These are phyloP conservation scores for Zaprionus tsacasi DNA, from an alignment of 1,140 invertebrate species.

Conservation along the genomic window DNA sequence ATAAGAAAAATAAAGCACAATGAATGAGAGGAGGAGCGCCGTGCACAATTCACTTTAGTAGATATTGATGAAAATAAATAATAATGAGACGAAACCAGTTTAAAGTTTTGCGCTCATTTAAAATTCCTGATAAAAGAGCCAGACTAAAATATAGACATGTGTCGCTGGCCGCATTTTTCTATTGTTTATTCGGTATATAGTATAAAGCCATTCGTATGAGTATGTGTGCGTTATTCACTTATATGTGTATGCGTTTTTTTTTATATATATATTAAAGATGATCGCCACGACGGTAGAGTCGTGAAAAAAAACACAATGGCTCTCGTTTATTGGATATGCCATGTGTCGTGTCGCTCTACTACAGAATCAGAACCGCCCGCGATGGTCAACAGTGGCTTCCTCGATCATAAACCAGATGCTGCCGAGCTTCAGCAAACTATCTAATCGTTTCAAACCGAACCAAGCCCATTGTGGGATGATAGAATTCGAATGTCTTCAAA, in stretches of 20 bases:
- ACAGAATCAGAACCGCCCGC: conserved; percentile 39
- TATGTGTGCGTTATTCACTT: conserved; percentile 3
- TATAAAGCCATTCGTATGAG: neutral
- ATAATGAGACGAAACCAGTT: conserved; percentile 62
- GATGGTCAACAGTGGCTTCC: conserved; percentile 29
- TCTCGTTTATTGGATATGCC: conserved; percentile 27
- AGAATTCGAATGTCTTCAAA: conserved; percentile 28
- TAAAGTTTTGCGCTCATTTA: conserved; percentile 51
- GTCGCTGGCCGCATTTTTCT: conserved; percentile 41
- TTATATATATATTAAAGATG: conserved; percentile 31
- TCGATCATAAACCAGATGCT: conserved; percentile 35
- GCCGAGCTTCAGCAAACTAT: neutral
- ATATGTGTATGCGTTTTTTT: conserved; percentile 4
- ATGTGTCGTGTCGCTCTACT: conserved; percentile 20
- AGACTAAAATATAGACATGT: conserved; percentile 10
- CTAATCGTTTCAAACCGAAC: neutral
- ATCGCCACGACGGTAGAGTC: conserved; percentile 41
- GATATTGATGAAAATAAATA: conserved; percentile 44
- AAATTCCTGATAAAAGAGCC: conserved; percentile 64
- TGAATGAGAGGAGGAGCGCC: conserved; percentile 2
- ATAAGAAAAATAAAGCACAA: conserved; percentile 21
- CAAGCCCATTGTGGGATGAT: conserved; percentile 21
- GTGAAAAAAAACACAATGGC: conserved; percentile 46
- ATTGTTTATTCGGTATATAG: conserved; percentile 37
- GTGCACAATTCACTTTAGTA: conserved; percentile 32